Evolutionary conservation across 1,140 invertebrate species (phyloP), one percentile per base, ranked within the genome.

Genomic region (Augochlora pura): DNA sequence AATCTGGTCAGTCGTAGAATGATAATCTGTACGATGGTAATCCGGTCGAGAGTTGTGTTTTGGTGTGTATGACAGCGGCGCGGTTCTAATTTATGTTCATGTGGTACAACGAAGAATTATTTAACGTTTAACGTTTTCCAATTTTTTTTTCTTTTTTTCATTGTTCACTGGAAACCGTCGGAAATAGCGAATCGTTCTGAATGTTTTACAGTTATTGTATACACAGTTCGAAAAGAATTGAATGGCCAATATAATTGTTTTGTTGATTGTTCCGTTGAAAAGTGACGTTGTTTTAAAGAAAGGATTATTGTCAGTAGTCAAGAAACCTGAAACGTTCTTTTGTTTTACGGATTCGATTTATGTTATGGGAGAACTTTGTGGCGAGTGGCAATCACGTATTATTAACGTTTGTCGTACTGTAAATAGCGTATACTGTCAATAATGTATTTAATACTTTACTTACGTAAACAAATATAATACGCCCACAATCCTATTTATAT

Each of bases 391-490:
- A 54, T 69, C 42, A 46, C 27, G 42, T n/a, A 18, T n/a, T 25
- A 71, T 46, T 21, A 25, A 62, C 18, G 42, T 70, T 54, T 49
- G 63, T 78, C 64, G 23, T 81, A 79, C 82, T 88, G 85, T 89
- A 87, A 82, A 89, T 88, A 88, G 52, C 69, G 80, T 72, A 62
- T 81, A 82, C 70, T 82, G 77, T 89, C 80, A 77, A 87, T 81
- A 86, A 59, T 88, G 86, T 89, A 88, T 88, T 89, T 88, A 88
- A 89, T 86, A 78, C 80, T 73, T 73, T 72, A 49, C 65, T 69
- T 77, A 71, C 74, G 38, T 81, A 72, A 57, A 81, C n/a, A 80
- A 74, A 79, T 84, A 87, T 72, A 71, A 82, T 72, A 82, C 64
- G 46, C 79, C 75, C 76, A 80, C 67, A 77, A 54, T 84, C 85